These are phyloP conservation scores for Eupeodes latifasciatus DNA, from an alignment of 2,888 invertebrate genomes.

Conservation along the genomic window DNA sequence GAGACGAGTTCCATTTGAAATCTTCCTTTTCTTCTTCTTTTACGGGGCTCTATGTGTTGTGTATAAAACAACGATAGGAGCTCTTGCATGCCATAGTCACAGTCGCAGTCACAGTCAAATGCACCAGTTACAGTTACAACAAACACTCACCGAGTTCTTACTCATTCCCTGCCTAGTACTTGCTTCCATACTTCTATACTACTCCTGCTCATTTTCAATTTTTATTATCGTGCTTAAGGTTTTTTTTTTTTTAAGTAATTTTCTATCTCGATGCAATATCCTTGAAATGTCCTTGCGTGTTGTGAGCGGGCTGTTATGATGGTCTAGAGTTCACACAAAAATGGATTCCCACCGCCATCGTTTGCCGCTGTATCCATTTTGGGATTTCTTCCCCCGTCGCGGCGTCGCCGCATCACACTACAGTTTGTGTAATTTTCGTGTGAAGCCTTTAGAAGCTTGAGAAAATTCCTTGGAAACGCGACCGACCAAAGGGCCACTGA, in stretches of 20 bases:
- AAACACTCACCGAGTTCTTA: background rate
- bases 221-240: conserved; percentile 70
- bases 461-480: conserved; percentile 56
- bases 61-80: background rate
- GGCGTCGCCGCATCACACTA: background rate
- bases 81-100: conserved; percentile 29
- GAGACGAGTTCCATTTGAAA: conserved; percentile 63
- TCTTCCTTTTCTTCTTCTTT: conserved; percentile 26
- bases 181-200: background rate
- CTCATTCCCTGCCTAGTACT: background rate
- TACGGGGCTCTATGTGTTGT: too few relatives aligned
- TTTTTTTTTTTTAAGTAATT: conserved; percentile 18
- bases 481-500: conserved; percentile 22
- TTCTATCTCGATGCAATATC: conserved; percentile 66
- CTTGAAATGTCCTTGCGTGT: conserved; percentile 77
- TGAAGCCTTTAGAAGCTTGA: conserved; percentile 54
- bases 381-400: background rate
- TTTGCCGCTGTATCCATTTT: background rate
- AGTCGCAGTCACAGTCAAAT: conserved; percentile 47
- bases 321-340: conserved; percentile 51
- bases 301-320: conserved; percentile 66
- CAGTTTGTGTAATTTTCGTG: conserved; percentile 70
- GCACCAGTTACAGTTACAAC: conserved; percentile 16
- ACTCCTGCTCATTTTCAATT: conserved; percentile 71
- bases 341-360: conserved; percentile 3